Evolutionary conservation across 2,888 invertebrate genomes (phyloP).

Genomic region (Mamestra brassicae): DNA sequence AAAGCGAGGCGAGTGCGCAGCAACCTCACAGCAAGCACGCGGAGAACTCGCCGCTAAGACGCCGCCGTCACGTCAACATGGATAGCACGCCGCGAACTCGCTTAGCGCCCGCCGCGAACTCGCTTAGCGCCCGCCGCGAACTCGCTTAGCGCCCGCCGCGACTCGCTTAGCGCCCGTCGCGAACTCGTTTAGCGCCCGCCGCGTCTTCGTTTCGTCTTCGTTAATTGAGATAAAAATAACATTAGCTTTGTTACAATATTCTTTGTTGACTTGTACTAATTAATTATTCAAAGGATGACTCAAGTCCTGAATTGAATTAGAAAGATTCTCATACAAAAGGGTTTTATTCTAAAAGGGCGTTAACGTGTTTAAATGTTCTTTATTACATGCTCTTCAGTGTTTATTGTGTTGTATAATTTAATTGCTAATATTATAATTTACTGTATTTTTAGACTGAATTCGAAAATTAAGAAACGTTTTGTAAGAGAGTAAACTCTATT

Average conservation of each 20-base stretch:
- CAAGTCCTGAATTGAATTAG: slow-evolving; percentile 30
- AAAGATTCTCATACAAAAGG: slow-evolving; percentile 30
- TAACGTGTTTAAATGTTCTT: slow-evolving; percentile 22
- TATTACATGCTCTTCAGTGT: slow-evolving; percentile 24
- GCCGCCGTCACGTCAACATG: too few species aligned
- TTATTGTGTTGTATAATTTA: slow-evolving; percentile 30
- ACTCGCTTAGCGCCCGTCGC: too few species aligned
- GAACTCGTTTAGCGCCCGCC: too few species aligned
- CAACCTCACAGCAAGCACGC: too few species aligned
- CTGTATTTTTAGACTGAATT: slow-evolving; percentile 12
- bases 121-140: too few species aligned
- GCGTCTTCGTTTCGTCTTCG: too few species aligned
- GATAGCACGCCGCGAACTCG: too few species aligned
- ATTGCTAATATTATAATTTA: slow-evolving; percentile 18
- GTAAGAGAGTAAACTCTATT: not conserved
- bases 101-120: too few species aligned
- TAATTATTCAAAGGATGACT: slow-evolving; percentile 30
- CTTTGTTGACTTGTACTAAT: slow-evolving; percentile 31
- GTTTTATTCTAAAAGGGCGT: slow-evolving; percentile 30
- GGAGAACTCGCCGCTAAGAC: too few species aligned
- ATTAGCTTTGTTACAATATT: slow-evolving; percentile 27
- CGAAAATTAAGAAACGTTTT: not conserved
- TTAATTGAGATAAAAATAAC: not conserved
- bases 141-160: too few species aligned
- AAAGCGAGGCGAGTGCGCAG: too few species aligned